Evolutionary conservation across 2,888 invertebrate genomes (phyloP).

Genomic region (Itoplectis maculator): DNA sequence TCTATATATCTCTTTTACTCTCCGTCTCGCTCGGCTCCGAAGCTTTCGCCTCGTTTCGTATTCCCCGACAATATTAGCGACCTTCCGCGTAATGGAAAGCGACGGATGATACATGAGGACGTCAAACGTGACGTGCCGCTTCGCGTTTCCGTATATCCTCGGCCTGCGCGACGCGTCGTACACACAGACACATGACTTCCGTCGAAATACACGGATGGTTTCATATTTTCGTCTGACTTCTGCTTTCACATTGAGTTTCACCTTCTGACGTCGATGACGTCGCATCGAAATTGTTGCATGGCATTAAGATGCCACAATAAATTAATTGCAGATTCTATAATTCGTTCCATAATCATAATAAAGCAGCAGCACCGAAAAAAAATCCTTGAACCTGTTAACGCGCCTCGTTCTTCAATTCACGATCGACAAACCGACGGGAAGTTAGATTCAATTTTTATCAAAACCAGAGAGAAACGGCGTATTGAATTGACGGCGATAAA

Average conservation of each 20-base stretch:
- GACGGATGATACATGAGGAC: slow-evolving; percentile 82
- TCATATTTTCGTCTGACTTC: background rate
- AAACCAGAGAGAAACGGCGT: slow-evolving; percentile 72
- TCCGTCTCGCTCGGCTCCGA: slow-evolving; percentile 43
- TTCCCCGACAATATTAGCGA: slow-evolving; percentile 79
- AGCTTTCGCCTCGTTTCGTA: slow-evolving; percentile 74
- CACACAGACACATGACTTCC: slow-evolving; percentile 30
- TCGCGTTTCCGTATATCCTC: slow-evolving; percentile 53
- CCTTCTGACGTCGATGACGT: slow-evolving; percentile 22
- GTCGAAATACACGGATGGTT: slow-evolving; percentile 7
- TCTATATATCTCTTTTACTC: slow-evolving; percentile 39
- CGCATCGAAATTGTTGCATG: no score
- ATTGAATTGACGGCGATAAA: slow-evolving; percentile 79
- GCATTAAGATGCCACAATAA: no score
- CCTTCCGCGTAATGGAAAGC: slow-evolving; percentile 79
- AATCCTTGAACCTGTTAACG: background rate
- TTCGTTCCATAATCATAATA: no score
- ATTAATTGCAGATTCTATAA: no score
- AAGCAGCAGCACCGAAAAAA: background rate
- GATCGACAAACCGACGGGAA: background rate
- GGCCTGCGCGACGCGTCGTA: slow-evolving; percentile 69
- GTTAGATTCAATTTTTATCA: slow-evolving; percentile 80
- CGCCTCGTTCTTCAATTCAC: background rate
- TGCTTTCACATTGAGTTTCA: no score
- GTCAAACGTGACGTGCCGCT: slow-evolving; percentile 80